These are phyloP conservation scores for Penaeus vannamei DNA, from an alignment of 1,140 invertebrate species.

Conservation along the genomic window DNA sequence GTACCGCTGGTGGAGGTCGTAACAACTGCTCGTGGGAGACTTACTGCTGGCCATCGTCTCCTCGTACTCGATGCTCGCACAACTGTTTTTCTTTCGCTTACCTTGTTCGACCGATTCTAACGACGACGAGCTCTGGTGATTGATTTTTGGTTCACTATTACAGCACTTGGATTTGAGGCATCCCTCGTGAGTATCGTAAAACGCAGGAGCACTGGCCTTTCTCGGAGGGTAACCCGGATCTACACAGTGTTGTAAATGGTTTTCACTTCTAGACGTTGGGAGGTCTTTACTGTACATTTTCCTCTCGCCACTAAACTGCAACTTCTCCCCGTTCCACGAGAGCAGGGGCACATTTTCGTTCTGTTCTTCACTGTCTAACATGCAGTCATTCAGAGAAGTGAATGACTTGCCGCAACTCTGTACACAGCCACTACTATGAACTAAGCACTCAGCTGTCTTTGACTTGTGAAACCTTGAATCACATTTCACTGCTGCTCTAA, in stretches of 20 bases:
- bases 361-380: conserved; percentile 59
- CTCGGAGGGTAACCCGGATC: conserved; percentile 63
- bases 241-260: conserved; percentile 64
- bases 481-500: conserved; percentile 61
- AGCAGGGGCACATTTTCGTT: conserved; percentile 61
- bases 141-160: conserved; percentile 61
- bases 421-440: conserved; percentile 53
- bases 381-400: conserved; percentile 49
- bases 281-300: conserved; percentile 67
- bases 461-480: conserved; percentile 65
- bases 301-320: conserved; percentile 56
- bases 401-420: conserved; percentile 59
- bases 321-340: conserved; percentile 53
- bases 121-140: conserved; percentile 52
- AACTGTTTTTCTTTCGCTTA: conserved; percentile 55
- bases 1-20: conserved; percentile 57
- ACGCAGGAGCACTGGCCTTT: conserved; percentile 67
- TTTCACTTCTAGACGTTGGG: conserved; percentile 66
- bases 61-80: conserved; percentile 53
- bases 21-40: conserved; percentile 62
- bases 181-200: conserved; percentile 59
- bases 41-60: conserved; percentile 52
- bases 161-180: conserved; percentile 59
- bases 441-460: conserved; percentile 66
- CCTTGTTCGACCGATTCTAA: conserved; percentile 58